Conservation (phyloP, 2,888 invertebrate genomes). For the Sarcophaga subvicina region DNA sequence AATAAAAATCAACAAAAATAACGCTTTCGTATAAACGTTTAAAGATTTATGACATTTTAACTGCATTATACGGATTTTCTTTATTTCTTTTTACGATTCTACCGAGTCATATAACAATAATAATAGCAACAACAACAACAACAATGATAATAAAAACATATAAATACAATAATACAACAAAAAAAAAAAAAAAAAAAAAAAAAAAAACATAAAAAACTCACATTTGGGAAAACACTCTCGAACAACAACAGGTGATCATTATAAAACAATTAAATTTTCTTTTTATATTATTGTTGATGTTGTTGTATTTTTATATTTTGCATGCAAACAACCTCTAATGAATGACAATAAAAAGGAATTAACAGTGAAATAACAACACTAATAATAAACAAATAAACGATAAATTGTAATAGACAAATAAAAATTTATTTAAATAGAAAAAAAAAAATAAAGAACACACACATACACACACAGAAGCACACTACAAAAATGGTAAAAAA, state of each 20-base stretch:
- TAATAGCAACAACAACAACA: constrained; percentile 27
- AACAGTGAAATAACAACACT: constrained; percentile 6
- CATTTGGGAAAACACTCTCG: constrained; percentile 27
- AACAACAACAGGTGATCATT: constrained; percentile 52
- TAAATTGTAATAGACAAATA: not conserved
- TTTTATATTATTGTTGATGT: constrained; percentile 5
- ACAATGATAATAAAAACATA: not conserved
- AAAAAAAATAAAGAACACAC: constrained; percentile 8
- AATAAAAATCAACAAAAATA: not conserved
- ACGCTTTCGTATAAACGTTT: constrained; percentile 25
- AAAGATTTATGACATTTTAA: constrained; percentile 56
- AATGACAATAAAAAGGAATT: constrained; percentile 10
- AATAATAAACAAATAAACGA: constrained; percentile 30
- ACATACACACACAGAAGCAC: not conserved
- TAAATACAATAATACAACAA: constrained; percentile 1
- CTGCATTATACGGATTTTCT: constrained; percentile 54
- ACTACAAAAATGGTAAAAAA: not conserved
- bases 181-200: not conserved
- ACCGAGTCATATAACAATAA: constrained; percentile 44
- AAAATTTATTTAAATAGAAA: constrained; percentile 19
- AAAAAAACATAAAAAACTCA: not conserved
- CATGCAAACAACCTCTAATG: constrained; percentile 25
- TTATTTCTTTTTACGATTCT: constrained; percentile 40
- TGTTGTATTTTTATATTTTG: constrained; percentile 7
- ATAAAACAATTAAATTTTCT: constrained; percentile 54